Conservation (phyloP, 2,888 invertebrate genomes). For the Epinotia nisella region DNA sequence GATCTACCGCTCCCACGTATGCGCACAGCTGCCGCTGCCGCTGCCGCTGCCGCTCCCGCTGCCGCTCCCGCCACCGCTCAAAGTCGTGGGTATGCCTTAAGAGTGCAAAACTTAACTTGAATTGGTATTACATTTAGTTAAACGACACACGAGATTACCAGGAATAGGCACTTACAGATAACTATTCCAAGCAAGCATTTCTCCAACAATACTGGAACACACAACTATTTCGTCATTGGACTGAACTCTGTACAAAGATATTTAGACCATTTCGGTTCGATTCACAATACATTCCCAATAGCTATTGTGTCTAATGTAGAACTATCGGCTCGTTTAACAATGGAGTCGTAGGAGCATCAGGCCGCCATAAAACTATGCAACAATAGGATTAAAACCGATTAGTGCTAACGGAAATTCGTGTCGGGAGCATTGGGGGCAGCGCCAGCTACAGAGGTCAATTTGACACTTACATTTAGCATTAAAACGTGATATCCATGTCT, state of each 20-base stretch:
- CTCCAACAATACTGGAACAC: constrained; percentile 6
- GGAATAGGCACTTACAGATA: background rate
- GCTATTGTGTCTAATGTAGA: constrained; percentile 33
- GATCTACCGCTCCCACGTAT: too few species aligned
- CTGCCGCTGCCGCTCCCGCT: too few species aligned
- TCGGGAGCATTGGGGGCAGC: constrained; percentile 20
- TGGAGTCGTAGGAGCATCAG: constrained; percentile 44
- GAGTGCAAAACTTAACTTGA: too few species aligned
- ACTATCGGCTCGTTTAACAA: constrained; percentile 29
- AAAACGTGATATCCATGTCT: too few species aligned
- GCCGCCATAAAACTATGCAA: constrained; percentile 53
- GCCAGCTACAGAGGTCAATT: background rate
- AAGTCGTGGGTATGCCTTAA: too few species aligned
- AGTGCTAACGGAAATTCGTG: constrained; percentile 48
- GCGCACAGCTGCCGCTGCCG: too few species aligned
- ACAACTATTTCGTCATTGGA: constrained; percentile 27
- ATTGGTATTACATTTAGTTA: too few species aligned
- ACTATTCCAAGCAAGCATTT: background rate
- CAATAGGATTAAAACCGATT: constrained; percentile 51
- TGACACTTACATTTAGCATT: background rate
- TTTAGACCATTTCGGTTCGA: constrained; percentile 20
- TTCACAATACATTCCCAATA: constrained; percentile 32
- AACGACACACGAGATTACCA: background rate
- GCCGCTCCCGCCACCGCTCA: too few species aligned
- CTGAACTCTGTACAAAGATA: constrained; percentile 34